Base-by-base conservation (phyloP, 2,797 vertebrate species). In the Melanotaenia pygmaea region DNA sequence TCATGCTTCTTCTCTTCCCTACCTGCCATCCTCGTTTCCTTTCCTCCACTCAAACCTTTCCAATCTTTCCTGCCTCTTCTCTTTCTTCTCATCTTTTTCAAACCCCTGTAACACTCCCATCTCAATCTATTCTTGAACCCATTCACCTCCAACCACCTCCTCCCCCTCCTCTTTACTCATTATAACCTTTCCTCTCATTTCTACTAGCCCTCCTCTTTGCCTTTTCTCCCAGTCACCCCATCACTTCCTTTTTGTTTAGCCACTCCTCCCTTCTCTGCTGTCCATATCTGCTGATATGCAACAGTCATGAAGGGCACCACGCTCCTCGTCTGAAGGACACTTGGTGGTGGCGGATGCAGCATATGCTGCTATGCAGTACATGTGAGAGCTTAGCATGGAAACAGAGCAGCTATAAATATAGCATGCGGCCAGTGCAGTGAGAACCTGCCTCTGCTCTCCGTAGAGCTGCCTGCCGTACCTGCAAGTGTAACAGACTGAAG, bases 321-420 rank as follows among this genome's bases (percentile, higher is more conserved):
- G 82, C 80, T 59, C 54, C 70, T 54, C 11, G 67, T 45, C 78
- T 84, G 87, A 90, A 92, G 92, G 90, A 86, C 89, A 18, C 53
- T 5, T 16, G 0, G 40, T 43, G 74, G 45, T 8, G 45, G 60
- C 30, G 79, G 59, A 80, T 85, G 86, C 80, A 78, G 77, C 76
- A 75, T 74, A 68, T 67, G 85, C 86, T 64, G 70, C 85, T 71
- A 69, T 77, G 81, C 75, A 87, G 85, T 40, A 59, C 63, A 81
- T 84, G 81, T 64, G 88, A 83, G 77, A 67, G 62, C 26, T 64
- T 40, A 82, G 82, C 86, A 74, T 80, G 74, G 81, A 87, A 79
- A 86, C 89, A 88, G 82, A 30, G 77, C 62, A 35, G 86, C 86
- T 90, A 91, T 88, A 90, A 91, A 91, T 90, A 91, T 12, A 85